These are phyloP conservation scores for Ictidomys tridecemlineatus DNA, from an alignment of 2,113 vertebrate genomes.

Conservation along the genomic window DNA sequence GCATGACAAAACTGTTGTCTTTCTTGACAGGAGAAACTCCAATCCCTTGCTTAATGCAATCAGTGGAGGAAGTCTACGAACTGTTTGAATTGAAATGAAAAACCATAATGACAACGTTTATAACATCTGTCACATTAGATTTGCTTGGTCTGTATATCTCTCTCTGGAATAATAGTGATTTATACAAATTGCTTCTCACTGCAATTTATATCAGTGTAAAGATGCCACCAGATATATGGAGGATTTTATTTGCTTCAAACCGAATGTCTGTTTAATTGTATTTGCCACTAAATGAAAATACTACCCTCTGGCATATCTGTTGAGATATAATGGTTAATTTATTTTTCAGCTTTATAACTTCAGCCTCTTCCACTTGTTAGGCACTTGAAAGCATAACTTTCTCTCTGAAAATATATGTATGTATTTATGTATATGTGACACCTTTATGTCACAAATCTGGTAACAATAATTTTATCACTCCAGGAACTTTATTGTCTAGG, in stretches of 20 bases:
- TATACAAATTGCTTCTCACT: constrained; percentile 85
- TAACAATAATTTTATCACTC: constrained; percentile 38
- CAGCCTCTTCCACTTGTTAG: constrained; percentile 42
- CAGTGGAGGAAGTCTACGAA: constrained; percentile 77
- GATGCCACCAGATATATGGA: constrained; percentile 82
- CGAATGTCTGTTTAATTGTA: constrained; percentile 84
- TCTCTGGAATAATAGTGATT: constrained; percentile 79
- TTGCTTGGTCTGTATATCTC: constrained; percentile 79
- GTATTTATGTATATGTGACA: neutral
- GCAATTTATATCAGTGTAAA: constrained; percentile 81
- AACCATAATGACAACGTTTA: constrained; percentile 81
- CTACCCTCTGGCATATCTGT: constrained; percentile 76
- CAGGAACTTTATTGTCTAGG: neutral
- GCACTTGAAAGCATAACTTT: constrained; percentile 57
- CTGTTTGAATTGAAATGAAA: constrained; percentile 84
- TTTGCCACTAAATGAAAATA: constrained; percentile 84
- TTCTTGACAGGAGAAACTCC: constrained; percentile 36
- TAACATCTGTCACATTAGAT: constrained; percentile 83
- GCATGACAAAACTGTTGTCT: constrained; percentile 60
- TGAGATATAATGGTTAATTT: constrained; percentile 80
- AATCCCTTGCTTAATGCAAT: constrained; percentile 49
- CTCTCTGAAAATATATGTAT: neutral
- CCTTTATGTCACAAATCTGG: constrained; percentile 47
- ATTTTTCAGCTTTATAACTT: constrained; percentile 70
- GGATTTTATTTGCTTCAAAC: constrained; percentile 83